These are phyloP conservation scores for Chloropsis cyanopogon DNA, from an alignment of 2,113 vertebrate species.

Conservation along the genomic window DNA sequence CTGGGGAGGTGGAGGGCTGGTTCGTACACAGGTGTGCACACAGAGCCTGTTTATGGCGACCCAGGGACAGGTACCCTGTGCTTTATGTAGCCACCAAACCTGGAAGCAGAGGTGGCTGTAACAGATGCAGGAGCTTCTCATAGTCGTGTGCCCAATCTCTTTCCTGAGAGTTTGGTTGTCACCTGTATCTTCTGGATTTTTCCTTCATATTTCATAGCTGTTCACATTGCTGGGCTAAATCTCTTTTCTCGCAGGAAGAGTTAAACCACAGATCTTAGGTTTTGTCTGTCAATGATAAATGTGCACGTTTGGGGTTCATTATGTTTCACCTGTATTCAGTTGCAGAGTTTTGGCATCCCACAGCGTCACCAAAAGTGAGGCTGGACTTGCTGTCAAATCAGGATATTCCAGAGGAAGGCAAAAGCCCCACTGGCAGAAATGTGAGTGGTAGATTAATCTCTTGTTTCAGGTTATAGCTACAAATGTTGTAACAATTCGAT, in stretches of 20 bases:
- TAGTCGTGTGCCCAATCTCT: background rate
- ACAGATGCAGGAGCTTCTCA: background rate
- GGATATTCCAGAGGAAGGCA: background rate
- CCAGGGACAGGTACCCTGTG: fast-evolving
- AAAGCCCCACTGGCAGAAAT: background rate
- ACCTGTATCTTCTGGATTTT: background rate
- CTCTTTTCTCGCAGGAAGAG: background rate
- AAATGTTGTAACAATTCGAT: background rate
- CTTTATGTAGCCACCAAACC: background rate
- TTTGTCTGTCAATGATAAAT: background rate
- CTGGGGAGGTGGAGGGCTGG: background rate
- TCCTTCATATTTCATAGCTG: background rate
- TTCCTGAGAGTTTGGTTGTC: background rate
- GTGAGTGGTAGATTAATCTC: background rate
- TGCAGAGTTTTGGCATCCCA: background rate
- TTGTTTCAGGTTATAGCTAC: background rate
- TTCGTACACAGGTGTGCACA: background rate
- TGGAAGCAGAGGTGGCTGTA: background rate
- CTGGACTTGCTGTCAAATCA: background rate
- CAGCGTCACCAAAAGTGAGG: background rate
- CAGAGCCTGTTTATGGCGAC: background rate
- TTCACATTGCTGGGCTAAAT: background rate
- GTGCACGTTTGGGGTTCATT: fast-evolving
- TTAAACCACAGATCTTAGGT: background rate
- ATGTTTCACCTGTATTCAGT: background rate